These are phyloP conservation scores for Rhorus exstirpatorius DNA, from an alignment of 2,888 invertebrate species.

Conservation along the genomic window DNA sequence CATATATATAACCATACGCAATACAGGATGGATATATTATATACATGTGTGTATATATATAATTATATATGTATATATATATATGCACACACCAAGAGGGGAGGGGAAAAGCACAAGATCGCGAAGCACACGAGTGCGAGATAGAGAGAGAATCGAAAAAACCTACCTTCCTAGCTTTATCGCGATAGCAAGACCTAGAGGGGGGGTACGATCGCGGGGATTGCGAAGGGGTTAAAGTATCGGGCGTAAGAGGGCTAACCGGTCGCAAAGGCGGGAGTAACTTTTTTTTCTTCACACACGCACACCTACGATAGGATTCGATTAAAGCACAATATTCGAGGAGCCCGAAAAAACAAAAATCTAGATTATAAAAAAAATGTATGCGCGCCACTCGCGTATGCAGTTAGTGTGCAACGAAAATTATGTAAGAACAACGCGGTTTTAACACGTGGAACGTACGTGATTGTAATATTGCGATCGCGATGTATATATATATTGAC, in stretches of 20 bases:
- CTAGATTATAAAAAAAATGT: no score
- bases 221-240: slow-evolving; percentile 37
- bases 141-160: slow-evolving; percentile 30
- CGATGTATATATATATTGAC: slow-evolving; percentile 23
- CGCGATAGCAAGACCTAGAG: slow-evolving; percentile 34
- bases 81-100: slow-evolving; percentile 1
- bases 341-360: not conserved
- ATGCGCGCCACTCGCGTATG: slow-evolving; percentile 65
- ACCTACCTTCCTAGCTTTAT: slow-evolving; percentile 56
- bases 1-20: not conserved
- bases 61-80: slow-evolving; percentile 1
- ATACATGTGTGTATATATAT: not conserved
- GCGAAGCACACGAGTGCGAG: slow-evolving; percentile 25
- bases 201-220: slow-evolving; percentile 35
- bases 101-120: slow-evolving; percentile 29
- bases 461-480: slow-evolving; percentile 14
- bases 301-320: slow-evolving; percentile 20
- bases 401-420: slow-evolving; percentile 72
- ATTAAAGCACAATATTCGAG: slow-evolving; percentile 18
- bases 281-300: slow-evolving; percentile 24
- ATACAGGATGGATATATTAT: not conserved
- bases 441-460: slow-evolving; percentile 54
- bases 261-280: slow-evolving; percentile 57
- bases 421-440: slow-evolving; percentile 77
- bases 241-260: slow-evolving; percentile 57